Percentiles rank a stretch among this genome's conserved stretches.
These are phyloP conservation scores for Bambusicola thoracicus DNA, from an alignment of 2,113 vertebrate genomes.

Conservation along the genomic window DNA sequence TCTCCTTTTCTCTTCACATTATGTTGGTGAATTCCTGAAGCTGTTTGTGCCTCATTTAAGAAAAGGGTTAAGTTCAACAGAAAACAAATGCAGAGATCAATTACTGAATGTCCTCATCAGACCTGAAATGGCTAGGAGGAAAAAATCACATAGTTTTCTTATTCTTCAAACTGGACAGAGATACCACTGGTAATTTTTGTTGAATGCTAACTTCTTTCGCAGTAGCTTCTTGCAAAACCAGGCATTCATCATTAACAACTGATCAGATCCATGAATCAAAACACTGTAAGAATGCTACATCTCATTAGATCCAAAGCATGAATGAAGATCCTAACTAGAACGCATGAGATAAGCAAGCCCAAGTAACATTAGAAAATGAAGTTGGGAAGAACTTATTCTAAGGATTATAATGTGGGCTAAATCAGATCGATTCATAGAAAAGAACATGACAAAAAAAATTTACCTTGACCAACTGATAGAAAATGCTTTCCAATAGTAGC, in stretches of 20 bases:
- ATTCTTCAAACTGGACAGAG: not conserved
- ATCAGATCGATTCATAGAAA: not conserved
- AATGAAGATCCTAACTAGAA: not conserved
- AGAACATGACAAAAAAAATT: not conserved
- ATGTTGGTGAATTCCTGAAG: constrained; percentile 22
- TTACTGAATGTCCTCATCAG: constrained; percentile 14
- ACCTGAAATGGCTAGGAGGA: not conserved
- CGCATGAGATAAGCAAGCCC: not conserved
- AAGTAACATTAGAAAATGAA: not conserved
- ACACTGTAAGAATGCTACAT: not conserved
- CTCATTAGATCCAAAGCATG: not conserved
- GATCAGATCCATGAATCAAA: not conserved
- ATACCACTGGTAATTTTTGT: not conserved
- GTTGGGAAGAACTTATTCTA: not conserved
- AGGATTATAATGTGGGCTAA: not conserved
- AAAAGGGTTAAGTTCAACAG: not conserved
- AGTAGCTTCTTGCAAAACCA: not conserved
- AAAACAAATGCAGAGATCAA: not conserved
- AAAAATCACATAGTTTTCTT: not conserved
- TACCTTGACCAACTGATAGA: not conserved
- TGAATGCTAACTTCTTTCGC: not conserved
- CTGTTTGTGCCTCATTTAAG: not conserved
- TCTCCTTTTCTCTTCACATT: constrained; percentile 10
- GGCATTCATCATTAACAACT: not conserved
- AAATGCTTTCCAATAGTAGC: not conserved